A percentile compares a stretch with the other conserved stretches of the same genome.
phyloP scores from a whole-genome alignment of 2,797 vertebrate species.

The Catamblyrhynchus diadema region DNA sequence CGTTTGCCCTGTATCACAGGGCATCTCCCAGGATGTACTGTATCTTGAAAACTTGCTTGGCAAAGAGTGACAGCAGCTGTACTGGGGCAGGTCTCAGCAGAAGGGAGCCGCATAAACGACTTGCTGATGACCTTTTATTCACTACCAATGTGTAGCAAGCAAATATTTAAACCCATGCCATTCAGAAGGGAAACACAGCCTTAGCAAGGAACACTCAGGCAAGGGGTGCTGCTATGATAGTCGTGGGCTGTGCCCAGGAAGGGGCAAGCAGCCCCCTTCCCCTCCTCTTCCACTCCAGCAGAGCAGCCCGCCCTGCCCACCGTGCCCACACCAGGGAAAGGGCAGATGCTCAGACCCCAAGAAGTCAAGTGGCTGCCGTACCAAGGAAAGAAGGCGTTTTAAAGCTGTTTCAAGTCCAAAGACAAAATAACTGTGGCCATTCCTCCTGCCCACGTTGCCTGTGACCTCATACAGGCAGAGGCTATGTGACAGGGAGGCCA shows the following conservation, averaged over 20 bases:
- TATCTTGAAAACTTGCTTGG: neutral
- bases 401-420: neutral
- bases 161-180: neutral
- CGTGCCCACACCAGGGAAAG: neutral
- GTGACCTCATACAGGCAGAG: neutral
- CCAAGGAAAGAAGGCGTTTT: neutral
- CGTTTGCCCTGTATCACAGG: neutral
- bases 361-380: neutral
- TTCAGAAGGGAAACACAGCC: neutral
- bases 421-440: neutral
- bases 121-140: conserved; percentile 26
- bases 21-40: neutral
- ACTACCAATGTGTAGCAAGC: neutral
- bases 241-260: neutral
- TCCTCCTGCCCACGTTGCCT: neutral
- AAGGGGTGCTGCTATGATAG: neutral
- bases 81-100: neutral
- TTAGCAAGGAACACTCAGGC: neutral
- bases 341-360: neutral
- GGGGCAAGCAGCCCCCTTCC: neutral
- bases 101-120: neutral
- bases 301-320: neutral
- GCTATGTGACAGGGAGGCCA: neutral
- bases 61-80: neutral
- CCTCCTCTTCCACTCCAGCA: neutral